A percentile compares a stretch with the other conserved stretches of the same genome.
phyloP scores from a whole-genome alignment of 2,888 invertebrate genomes.

The Alcis repandata region DNA sequence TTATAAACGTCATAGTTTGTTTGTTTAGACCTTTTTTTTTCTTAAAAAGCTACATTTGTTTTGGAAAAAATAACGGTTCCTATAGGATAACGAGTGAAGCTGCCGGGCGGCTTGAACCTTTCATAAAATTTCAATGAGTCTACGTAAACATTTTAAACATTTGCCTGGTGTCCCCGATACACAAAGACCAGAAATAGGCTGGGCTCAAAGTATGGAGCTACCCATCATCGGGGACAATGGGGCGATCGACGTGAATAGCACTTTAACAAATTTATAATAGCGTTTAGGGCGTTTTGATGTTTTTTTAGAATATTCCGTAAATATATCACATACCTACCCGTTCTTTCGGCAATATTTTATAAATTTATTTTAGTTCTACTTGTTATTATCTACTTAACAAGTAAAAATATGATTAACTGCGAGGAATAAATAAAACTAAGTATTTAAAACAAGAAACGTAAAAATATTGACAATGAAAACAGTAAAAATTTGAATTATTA shows the following conservation, averaged over 20 bases:
- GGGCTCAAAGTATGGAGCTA: conserved; percentile 41
- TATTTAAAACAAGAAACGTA: background rate
- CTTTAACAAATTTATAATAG: conserved; percentile 62
- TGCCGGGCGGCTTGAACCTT: background rate
- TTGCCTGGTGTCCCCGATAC: conserved; percentile 52
- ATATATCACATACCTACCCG: no score
- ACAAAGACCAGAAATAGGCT: conserved; percentile 51
- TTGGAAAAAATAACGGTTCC: no score
- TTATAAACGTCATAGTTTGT: no score
- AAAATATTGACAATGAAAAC: background rate
- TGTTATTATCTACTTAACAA: no score
- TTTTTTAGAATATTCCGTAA: background rate
- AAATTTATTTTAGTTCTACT: no score
- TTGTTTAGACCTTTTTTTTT: no score
- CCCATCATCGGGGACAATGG: conserved; percentile 61
- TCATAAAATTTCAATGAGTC: background rate
- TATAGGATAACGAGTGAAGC: no score
- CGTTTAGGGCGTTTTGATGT: conserved; percentile 26
- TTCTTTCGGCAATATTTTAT: background rate
- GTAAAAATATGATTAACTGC: no score
- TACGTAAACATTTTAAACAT: conserved; percentile 43
- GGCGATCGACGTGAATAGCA: conserved; percentile 58
- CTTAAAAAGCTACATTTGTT: no score
- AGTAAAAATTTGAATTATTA: background rate
- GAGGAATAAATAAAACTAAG: no score